These are phyloP conservation scores for Pseudorhiza aurosa DNA, from an alignment of 30 jellyfish, hydroid and myxozoan species.

Conservation along the genomic window DNA sequence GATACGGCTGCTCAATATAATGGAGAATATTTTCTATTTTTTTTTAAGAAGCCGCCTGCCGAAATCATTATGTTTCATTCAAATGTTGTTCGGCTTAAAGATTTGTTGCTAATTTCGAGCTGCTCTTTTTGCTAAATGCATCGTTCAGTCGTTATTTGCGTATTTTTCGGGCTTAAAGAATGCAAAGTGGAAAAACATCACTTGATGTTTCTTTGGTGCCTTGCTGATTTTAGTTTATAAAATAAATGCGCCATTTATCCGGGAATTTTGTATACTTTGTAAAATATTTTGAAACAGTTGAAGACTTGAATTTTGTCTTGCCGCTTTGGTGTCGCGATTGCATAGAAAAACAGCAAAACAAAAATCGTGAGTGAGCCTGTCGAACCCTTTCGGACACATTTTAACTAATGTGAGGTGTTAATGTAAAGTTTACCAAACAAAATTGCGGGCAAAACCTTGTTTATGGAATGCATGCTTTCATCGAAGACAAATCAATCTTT, in stretches of 20 bases:
- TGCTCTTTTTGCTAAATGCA: too few species aligned
- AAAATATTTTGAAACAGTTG: neutral
- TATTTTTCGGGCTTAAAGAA: too few species aligned
- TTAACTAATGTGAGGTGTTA: neutral
- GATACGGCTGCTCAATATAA: too few species aligned
- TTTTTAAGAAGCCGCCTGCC: too few species aligned
- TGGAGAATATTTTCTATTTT: too few species aligned
- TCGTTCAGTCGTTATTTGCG: too few species aligned
- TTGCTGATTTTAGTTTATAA: neutral
- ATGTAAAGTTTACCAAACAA: neutral
- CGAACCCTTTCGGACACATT: neutral
- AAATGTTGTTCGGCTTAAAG: too few species aligned
- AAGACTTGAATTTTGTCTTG: neutral
- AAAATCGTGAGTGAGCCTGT: too few species aligned
- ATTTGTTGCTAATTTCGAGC: too few species aligned
- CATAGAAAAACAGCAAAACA: neutral
- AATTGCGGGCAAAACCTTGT: neutral
- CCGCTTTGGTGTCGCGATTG: neutral
- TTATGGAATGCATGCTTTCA: neutral
- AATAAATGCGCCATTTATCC: neutral
- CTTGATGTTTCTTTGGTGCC: too few species aligned
- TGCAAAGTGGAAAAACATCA: too few species aligned
- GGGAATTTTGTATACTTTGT: neutral
- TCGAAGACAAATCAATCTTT: slow-evolving; percentile 5
- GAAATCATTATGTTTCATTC: too few species aligned